A percentile compares a stretch with the other conserved stretches of the same genome.
These are phyloP conservation scores for Marmota flaviventris DNA, from an alignment of 2,113 vertebrate genomes.

Conservation along the genomic window DNA sequence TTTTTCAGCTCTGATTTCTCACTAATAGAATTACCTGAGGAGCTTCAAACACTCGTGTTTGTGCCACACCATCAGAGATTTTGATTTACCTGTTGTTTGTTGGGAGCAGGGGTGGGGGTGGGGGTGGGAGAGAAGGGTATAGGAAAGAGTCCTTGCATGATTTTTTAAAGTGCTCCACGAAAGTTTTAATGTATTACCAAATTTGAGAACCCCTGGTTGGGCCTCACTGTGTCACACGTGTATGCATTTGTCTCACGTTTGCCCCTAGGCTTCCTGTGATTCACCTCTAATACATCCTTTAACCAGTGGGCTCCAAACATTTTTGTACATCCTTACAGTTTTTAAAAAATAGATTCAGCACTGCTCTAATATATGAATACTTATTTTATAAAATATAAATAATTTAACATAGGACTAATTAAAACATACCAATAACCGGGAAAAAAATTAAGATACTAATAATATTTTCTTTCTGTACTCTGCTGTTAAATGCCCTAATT, in stretches of 20 bases:
- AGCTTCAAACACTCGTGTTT: neutral
- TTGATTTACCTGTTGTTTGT: neutral
- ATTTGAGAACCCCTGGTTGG: neutral
- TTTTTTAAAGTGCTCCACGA: neutral
- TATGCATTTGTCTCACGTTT: neutral
- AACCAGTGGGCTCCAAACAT: neutral
- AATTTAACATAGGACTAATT: neutral
- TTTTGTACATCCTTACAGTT: neutral
- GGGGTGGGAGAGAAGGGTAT: too few relatives aligned
- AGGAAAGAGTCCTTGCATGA: neutral
- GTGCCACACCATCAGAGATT: neutral
- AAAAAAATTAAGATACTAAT: neutral
- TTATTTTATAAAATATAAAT: neutral
- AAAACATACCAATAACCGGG: neutral
- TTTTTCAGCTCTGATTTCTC: neutral
- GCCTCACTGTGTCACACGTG: neutral
- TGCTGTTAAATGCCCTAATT: neutral
- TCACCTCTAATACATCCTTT: neutral
- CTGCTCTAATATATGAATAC: neutral
- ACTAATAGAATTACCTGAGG: neutral
- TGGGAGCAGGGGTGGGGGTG: too few relatives aligned
- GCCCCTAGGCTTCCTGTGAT: neutral
- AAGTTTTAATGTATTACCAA: neutral
- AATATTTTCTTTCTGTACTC: neutral
- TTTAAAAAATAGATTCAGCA: neutral